Evolutionary conservation across 2,113 vertebrate genomes (phyloP).

Genomic region (Dasypus novemcinctus): DNA sequence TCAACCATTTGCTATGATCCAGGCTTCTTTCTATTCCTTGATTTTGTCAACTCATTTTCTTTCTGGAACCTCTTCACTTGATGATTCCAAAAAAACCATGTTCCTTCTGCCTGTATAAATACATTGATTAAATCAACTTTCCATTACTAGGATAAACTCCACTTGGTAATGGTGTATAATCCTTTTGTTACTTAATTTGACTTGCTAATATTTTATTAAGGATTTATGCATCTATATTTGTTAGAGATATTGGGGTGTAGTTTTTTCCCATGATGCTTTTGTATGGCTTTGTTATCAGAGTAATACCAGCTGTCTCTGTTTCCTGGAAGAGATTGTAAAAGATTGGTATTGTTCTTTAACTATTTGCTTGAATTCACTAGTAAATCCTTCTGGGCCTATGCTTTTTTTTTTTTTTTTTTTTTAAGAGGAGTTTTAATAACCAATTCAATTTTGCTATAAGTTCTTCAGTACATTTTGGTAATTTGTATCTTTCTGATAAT

Average conservation of each 20-base stretch:
- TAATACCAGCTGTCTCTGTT: neutral
- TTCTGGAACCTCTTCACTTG: neutral
- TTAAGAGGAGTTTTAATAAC: neutral
- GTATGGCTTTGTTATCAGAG: neutral
- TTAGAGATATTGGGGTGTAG: neutral
- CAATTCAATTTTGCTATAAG: neutral
- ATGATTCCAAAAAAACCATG: neutral
- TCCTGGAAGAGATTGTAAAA: neutral
- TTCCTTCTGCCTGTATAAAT: neutral
- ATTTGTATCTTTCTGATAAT: too few relatives aligned
- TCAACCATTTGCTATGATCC: neutral
- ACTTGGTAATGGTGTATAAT: neutral
- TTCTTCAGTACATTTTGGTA: neutral
- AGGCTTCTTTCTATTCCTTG: neutral
- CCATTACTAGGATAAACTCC: neutral
- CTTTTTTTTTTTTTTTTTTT: too few relatives aligned
- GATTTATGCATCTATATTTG: neutral
- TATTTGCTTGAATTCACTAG: neutral
- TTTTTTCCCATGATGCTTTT: neutral
- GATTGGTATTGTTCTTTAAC: neutral
- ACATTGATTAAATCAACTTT: neutral
- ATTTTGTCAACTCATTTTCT: neutral
- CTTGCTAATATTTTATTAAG: constrained; percentile 2
- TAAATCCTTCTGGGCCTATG: neutral
- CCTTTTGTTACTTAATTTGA: neutral